Evolutionary conservation across 2,888 invertebrate species (phyloP).

Genomic region (Ormyrus rosae): DNA sequence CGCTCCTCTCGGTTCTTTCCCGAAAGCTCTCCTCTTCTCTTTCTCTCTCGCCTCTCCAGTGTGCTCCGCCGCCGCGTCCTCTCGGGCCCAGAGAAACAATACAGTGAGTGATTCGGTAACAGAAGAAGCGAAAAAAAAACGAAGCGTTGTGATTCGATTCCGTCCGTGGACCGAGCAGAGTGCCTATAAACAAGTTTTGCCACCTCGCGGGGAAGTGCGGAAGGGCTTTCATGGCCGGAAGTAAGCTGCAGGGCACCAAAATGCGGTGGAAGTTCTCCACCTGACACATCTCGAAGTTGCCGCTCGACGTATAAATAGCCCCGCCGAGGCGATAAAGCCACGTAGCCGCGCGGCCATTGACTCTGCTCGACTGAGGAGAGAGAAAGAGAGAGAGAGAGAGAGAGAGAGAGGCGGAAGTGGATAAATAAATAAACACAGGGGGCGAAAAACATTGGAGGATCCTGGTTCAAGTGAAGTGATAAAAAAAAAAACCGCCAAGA

Average conservation of each 20-base stretch:
- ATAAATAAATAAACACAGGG: neutral
- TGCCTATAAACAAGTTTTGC: neutral
- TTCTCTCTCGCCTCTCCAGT: neutral
- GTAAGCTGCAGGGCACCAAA: constrained; percentile 56
- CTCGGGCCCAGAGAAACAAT: too few species aligned
- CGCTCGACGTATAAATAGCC: too few species aligned
- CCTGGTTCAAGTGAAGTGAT: constrained; percentile 32
- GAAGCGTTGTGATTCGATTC: neutral
- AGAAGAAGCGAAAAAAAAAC: too few species aligned
- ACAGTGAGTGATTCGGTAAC: too few species aligned
- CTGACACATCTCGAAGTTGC: constrained; percentile 49
- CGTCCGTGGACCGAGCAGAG: neutral
- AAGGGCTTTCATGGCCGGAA: constrained; percentile 47
- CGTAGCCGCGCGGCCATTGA: constrained; percentile 48
- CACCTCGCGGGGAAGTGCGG: neutral
- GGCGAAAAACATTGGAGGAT: constrained; percentile 25
- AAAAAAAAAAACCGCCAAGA: neutral
- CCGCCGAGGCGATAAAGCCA: constrained; percentile 7
- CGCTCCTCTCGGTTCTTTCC: too few species aligned
- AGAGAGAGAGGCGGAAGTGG: neutral
- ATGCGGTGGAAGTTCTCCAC: constrained; percentile 61
- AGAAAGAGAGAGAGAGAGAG: neutral
- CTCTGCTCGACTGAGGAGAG: constrained; percentile 13
- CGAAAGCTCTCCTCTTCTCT: neutral
- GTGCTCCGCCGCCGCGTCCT: too few species aligned